These are phyloP conservation scores for Sthenelais limicola DNA, from an alignment of 2,888 invertebrate species.

Conservation along the genomic window DNA sequence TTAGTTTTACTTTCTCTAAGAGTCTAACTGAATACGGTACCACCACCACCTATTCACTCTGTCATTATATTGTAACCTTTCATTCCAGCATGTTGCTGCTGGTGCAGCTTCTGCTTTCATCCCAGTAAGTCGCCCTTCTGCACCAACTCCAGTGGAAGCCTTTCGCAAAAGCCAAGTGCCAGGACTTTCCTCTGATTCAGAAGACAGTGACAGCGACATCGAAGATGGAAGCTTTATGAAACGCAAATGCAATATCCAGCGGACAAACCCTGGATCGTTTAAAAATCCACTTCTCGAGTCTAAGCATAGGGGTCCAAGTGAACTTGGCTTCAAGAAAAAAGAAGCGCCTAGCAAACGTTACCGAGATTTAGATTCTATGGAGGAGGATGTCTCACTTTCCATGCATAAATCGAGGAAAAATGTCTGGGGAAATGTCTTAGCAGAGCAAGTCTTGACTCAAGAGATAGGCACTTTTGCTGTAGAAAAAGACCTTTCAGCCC, in stretches of 20 bases:
- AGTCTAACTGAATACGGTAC: no score
- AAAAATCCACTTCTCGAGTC: slow-evolving; percentile 20
- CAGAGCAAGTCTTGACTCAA: background rate
- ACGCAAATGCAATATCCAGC: background rate
- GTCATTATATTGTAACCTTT: no score
- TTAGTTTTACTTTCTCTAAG: no score
- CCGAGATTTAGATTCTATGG: background rate
- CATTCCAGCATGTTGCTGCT: no score
- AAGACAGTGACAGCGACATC: background rate
- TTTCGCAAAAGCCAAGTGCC: slow-evolving; percentile 21
- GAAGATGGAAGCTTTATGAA: background rate
- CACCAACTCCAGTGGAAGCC: background rate
- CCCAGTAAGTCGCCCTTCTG: background rate
- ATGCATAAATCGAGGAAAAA: background rate
- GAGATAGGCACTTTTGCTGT: slow-evolving; percentile 13
- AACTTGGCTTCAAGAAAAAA: no score
- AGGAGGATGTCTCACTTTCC: background rate
- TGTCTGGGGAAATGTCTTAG: slow-evolving; percentile 14
- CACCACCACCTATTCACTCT: no score
- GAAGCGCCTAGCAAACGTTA: background rate
- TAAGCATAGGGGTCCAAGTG: slow-evolving; percentile 7
- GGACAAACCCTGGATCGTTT: background rate
- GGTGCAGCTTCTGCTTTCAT: no score
- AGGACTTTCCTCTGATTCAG: slow-evolving; percentile 2
- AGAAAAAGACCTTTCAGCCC: slow-evolving; percentile 12